Percentiles rank a stretch among this genome's conserved stretches.
Conservation (phyloP, 1,140 invertebrate species). For the Sipha flava region DNA sequence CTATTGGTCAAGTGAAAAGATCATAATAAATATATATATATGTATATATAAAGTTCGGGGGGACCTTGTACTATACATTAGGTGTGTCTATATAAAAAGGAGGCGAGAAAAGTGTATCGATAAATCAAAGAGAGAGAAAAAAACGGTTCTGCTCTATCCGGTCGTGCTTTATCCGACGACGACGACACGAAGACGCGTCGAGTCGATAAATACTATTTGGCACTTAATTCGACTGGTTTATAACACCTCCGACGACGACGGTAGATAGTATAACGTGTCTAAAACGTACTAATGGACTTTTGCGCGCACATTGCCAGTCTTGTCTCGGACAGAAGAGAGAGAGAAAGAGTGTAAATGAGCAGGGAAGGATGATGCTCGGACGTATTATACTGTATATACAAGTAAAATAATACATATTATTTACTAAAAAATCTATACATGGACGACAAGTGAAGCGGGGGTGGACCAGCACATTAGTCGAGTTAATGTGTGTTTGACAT, state of each 20-base stretch:
- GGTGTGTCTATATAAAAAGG: neutral
- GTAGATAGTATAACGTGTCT: neutral
- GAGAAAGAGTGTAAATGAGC: too few species aligned
- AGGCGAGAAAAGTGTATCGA: neutral
- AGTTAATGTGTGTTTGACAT: neutral
- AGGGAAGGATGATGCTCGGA: neutral
- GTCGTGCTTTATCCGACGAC: neutral
- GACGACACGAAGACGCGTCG: neutral
- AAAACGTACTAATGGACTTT: neutral
- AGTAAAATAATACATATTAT: neutral
- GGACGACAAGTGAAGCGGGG: neutral
- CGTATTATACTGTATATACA: neutral
- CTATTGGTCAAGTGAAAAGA: neutral
- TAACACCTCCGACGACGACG: neutral
- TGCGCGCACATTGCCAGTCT: too few species aligned
- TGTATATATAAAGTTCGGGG: neutral
- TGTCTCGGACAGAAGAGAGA: too few species aligned
- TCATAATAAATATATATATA: neutral
- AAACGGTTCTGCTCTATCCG: neutral
- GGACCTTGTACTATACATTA: neutral
- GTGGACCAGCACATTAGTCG: neutral
- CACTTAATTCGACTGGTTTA: constrained; percentile 9
- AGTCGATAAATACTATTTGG: neutral
- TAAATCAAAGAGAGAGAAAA: neutral
- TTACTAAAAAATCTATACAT: too few species aligned